phyloP scores from a whole-genome alignment of 2,113 vertebrate species.

The Colaptes auratus region DNA sequence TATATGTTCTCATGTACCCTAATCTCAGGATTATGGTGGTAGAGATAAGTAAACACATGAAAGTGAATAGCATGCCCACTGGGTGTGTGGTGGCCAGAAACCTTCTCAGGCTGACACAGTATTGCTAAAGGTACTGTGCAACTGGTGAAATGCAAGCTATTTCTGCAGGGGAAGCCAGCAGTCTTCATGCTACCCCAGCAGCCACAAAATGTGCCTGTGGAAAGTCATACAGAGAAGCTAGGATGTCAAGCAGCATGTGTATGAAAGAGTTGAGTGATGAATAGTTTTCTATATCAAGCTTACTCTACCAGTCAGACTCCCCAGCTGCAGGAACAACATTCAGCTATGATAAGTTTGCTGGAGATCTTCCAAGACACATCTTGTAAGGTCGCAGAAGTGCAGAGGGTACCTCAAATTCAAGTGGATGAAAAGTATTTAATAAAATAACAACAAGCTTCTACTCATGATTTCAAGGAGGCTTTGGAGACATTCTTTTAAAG shows the following conservation, averaged over 20 bases:
- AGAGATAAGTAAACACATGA: background rate
- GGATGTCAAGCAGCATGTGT: rapidly evolving
- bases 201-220: rapidly evolving
- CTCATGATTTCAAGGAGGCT: background rate
- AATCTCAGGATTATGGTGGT: background rate
- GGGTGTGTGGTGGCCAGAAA: background rate
- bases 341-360: background rate
- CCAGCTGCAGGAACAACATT: background rate
- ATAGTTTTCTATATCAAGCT: background rate
- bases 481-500: background rate
- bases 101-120: background rate
- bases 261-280: rapidly evolving
- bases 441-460: background rate
- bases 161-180: background rate
- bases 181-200: background rate
- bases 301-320: background rate
- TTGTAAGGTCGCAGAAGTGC: background rate
- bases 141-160: background rate
- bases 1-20: background rate
- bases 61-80: rapidly evolving
- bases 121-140: background rate
- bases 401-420: background rate
- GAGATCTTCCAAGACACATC: background rate
- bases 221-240: background rate
- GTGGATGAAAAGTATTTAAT: background rate